A percentile compares a stretch with the other conserved stretches of the same genome.
These are phyloP conservation scores for Astyanax mexicanus DNA, from an alignment of 2,797 vertebrate genomes.

Conservation along the genomic window DNA sequence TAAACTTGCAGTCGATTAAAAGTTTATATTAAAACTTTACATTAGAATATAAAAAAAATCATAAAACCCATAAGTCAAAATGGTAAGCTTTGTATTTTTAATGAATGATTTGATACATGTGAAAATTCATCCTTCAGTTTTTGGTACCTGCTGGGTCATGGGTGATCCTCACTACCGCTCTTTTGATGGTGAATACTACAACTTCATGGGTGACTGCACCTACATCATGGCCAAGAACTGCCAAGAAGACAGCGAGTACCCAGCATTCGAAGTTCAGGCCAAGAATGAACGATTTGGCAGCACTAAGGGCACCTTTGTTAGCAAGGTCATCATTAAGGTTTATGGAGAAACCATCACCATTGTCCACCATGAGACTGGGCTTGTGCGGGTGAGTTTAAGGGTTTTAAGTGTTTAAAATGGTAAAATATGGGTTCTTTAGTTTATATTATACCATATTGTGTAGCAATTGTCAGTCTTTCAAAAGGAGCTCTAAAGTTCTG, in stretches of 20 bases:
- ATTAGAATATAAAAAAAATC: no score
- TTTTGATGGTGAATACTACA: slow-evolving; percentile 77
- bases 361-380: slow-evolving; percentile 63
- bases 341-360: slow-evolving; percentile 69
- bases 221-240: slow-evolving; percentile 77
- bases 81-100: not conserved
- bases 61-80: no score
- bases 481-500: not conserved
- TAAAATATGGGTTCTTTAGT: no score
- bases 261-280: slow-evolving; percentile 63
- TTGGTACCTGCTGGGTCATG: slow-evolving; percentile 73
- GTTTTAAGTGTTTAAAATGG: not conserved
- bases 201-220: slow-evolving; percentile 85
- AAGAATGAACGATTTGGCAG: slow-evolving; percentile 59
- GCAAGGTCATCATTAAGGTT: slow-evolving; percentile 66
- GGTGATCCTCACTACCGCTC: slow-evolving; percentile 81
- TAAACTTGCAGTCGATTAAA: no score
- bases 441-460: not conserved
- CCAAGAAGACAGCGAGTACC: slow-evolving; percentile 38
- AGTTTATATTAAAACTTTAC: no score
- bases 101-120: not conserved
- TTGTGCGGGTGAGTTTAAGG: slow-evolving; percentile 69
- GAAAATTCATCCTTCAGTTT: not conserved
- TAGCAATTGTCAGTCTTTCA: not conserved
- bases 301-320: slow-evolving; percentile 64